Percentiles rank a stretch among this genome's conserved stretches.
Evolutionary conservation across 2,113 vertebrate genomes (phyloP).

Genomic region (Glaucidium brasilianum): DNA sequence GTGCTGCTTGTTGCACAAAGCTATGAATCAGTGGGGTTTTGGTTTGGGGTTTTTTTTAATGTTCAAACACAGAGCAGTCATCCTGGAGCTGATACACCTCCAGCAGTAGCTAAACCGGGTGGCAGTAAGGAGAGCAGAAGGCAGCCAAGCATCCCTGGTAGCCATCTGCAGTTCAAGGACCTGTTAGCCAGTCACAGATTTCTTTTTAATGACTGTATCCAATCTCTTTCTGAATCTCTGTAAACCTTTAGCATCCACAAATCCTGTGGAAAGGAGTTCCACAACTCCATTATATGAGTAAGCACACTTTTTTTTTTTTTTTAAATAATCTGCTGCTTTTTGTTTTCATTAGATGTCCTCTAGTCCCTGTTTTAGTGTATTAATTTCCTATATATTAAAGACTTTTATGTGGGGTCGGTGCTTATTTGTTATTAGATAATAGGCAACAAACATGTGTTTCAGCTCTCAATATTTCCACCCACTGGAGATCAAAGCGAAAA

Average conservation of each 20-base stretch:
- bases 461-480: background rate
- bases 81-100: background rate
- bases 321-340: background rate
- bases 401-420: background rate
- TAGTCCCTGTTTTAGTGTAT: background rate
- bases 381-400: background rate
- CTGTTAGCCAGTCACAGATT: background rate
- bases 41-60: background rate
- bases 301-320: background rate
- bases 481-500: background rate
- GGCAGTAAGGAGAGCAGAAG: background rate
- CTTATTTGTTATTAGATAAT: background rate
- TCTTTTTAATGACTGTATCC: background rate
- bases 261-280: background rate
- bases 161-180: background rate
- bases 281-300: background rate
- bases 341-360: background rate
- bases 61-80: fast-evolving
- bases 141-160: background rate
- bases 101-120: background rate
- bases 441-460: background rate
- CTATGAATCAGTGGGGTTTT: background rate
- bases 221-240: background rate
- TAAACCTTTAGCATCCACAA: background rate
- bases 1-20: background rate